Percentiles rank a stretch among this genome's conserved stretches.
Evolutionary conservation across 2,797 vertebrate species (phyloP).

Genomic region (Poecilia velifera): DNA sequence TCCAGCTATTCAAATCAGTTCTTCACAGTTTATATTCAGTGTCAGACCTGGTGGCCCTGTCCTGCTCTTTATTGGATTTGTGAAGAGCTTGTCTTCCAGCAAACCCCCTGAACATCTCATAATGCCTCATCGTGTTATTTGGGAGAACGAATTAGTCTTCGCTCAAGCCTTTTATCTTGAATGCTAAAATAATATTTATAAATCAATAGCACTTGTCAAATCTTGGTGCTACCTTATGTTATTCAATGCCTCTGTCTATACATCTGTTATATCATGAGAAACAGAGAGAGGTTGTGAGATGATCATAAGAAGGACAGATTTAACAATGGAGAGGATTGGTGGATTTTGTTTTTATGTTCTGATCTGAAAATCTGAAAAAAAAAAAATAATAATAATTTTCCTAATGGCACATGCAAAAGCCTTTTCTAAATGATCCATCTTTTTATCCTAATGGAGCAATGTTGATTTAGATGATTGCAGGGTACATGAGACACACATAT

Average conservation of each 20-base stretch:
- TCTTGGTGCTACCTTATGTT: conserved; percentile 33
- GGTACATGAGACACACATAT: conserved; percentile 16
- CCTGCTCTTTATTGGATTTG: conserved; percentile 10
- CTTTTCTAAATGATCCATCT: conserved; percentile 47
- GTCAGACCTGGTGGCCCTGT: neutral
- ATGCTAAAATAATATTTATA: neutral
- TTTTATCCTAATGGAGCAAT: conserved; percentile 33
- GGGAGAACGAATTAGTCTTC: neutral
- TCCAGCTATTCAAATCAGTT: neutral
- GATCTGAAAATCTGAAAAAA: conserved; percentile 32
- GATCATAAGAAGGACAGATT: conserved; percentile 10
- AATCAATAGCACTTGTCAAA: conserved; percentile 14
- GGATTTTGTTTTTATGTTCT: conserved; percentile 23
- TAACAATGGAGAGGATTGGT: conserved; percentile 8
- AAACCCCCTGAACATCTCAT: neutral
- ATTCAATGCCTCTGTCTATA: conserved; percentile 49
- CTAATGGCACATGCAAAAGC: conserved; percentile 42
- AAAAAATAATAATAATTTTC: conserved; percentile 41
- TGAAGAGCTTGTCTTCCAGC: neutral
- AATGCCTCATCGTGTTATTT: neutral
- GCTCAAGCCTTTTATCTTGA: neutral
- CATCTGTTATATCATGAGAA: neutral
- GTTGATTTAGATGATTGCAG: conserved; percentile 41
- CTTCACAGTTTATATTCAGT: neutral
- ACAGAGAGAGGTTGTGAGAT: neutral